Base-by-base conservation (phyloP, 30 jellyfish, hydroid and myxozoan genomes). In the Rhopilema esculentum region DNA sequence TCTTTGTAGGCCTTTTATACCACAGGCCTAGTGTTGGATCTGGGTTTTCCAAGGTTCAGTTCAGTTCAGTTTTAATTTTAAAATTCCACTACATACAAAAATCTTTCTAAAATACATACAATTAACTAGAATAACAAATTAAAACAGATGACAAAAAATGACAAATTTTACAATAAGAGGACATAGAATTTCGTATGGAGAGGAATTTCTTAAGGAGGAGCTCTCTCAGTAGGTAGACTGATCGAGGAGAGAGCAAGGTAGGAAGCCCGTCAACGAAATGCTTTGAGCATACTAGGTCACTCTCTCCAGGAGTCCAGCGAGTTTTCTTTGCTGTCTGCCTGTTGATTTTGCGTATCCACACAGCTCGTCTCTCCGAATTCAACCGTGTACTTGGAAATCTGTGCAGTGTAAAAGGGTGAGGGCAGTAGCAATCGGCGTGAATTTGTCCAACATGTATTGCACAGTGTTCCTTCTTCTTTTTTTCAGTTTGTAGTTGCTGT, bases 221-320 rank as follows among this genome's bases (percentile, higher is more conserved):
- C n/a, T n/a, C n/a, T n/a, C n/a, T n/a, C n/a, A n/a, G n/a, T n/a
- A n/a, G n/a, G n/a, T n/a, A n/a, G n/a, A n/a, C n/a, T n/a, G n/a
- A n/a, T n/a, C n/a, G n/a, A n/a, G n/a, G n/a, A n/a, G n/a, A n/a
- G n/a, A n/a, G n/a, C n/a, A 40, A 12, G 12, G 74, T 64, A 7
- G 74, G 74, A 25, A 1, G 74, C 4, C 74, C 74, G 17, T 25
- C 74, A 25, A 64, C 74, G 17, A 64, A 64, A 17, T 64, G 74
- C 74, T 64, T 64, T 1, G 74, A 64, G 74, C 74, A 64, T 17
- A 64, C 74, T 18, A 64, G 6, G 31, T 64, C 74, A 64, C 74
- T 64, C 31, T 21, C 8, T 21, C 74, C 74, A 7, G 27, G 74
- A 20, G 27, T 8, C 74, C 74, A 64, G 6, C 16, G 74, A 25